phyloP scores from a whole-genome alignment of 1,140 invertebrate genomes.

The Lepeophtheirus salmonis region DNA sequence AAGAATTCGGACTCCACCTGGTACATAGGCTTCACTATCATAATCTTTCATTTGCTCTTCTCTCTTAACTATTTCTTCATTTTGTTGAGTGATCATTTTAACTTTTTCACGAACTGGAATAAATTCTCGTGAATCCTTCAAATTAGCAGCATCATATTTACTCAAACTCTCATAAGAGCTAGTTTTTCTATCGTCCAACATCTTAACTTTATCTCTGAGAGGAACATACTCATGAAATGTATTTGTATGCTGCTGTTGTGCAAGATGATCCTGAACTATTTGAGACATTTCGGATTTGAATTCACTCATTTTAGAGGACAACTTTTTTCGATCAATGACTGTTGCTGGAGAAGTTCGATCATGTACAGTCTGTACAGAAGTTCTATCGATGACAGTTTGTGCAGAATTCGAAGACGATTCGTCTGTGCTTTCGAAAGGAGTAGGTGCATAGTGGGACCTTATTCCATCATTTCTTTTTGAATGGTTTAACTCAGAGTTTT shows the following conservation, averaged over 20 bases:
- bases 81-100: constrained; percentile 16
- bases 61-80: constrained; percentile 12
- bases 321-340: too few relatives aligned
- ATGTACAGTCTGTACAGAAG: too few relatives aligned
- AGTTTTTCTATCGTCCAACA: too few relatives aligned
- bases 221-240: neutral
- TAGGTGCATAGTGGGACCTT: too few relatives aligned
- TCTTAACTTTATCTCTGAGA: neutral
- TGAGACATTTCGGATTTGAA: neutral
- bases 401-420: too few relatives aligned
- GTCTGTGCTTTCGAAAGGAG: too few relatives aligned
- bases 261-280: neutral
- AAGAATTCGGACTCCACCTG: constrained; percentile 5
- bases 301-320: neutral
- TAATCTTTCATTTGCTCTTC: constrained; percentile 8
- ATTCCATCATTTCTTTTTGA: too few relatives aligned
- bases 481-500: too few relatives aligned
- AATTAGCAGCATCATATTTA: neutral
- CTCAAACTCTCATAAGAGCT: too few relatives aligned
- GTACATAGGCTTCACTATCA: neutral
- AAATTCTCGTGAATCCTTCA: constrained; percentile 6
- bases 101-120: constrained; percentile 14
- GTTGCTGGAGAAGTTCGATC: too few relatives aligned
- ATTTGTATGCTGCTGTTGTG: neutral
- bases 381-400: too few relatives aligned